Evolutionary conservation across 2,797 vertebrate genomes (phyloP).

Genomic region (Avahi laniger): DNA sequence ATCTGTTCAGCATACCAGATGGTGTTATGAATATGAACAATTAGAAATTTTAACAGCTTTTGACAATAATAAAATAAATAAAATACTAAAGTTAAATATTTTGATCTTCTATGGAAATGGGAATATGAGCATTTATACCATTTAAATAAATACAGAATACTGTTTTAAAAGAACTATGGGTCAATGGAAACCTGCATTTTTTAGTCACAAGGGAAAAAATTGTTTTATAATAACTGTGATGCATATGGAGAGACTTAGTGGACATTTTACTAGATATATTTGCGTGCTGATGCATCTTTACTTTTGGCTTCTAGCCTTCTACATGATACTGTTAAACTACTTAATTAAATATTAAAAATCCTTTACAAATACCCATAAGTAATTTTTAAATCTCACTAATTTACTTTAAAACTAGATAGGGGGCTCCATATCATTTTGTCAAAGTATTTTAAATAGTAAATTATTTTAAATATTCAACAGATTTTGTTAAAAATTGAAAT

Average conservation of each 20-base stretch:
- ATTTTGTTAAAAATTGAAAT: slow-evolving; percentile 4
- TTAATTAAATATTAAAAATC: not conserved
- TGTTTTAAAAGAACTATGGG: not conserved
- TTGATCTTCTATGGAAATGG: not conserved
- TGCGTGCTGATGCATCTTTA: not conserved
- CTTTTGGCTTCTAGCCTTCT: not conserved
- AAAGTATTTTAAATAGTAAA: not conserved
- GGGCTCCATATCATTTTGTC: not conserved
- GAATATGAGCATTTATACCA: fast-evolving
- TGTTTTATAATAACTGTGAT: not conserved
- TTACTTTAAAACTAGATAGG: not conserved
- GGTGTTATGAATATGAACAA: not conserved
- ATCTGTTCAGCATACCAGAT: not conserved
- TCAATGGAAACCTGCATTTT: not conserved
- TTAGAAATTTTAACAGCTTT: not conserved
- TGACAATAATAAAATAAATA: not conserved
- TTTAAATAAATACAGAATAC: slow-evolving; percentile 14
- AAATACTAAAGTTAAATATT: not conserved
- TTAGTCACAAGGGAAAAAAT: not conserved
- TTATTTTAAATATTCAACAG: not conserved
- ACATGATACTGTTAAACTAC: not conserved
- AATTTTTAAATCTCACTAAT: not conserved
- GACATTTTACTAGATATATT: not conserved
- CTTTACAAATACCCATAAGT: not conserved
- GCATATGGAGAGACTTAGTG: not conserved